Percentiles rank a stretch among this genome's conserved stretches.
Conservation (phyloP, 1,140 invertebrate species). For the Drosophila pachea region DNA sequence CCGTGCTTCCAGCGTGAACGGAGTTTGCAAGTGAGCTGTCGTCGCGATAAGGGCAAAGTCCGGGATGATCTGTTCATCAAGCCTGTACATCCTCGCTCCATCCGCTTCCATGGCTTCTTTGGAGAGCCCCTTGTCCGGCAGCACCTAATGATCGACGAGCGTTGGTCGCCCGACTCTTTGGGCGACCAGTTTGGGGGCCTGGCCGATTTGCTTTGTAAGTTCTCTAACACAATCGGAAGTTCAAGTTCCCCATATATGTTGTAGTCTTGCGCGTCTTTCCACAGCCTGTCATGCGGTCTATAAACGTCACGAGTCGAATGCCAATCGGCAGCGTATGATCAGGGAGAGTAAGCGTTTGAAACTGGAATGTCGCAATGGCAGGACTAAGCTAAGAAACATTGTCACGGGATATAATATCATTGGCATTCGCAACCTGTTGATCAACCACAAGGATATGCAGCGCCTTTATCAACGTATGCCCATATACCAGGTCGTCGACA, state of each 20-base stretch:
- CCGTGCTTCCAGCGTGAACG: conserved; percentile 13
- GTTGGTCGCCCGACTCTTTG: conserved; percentile 62
- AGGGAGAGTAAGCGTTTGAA: conserved; percentile 49
- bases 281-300: conserved; percentile 57
- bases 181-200: conserved; percentile 62
- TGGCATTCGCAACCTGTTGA: conserved; percentile 64
- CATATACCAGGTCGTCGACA: conserved; percentile 66
- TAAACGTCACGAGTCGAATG: conserved; percentile 52
- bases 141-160: conserved; percentile 64
- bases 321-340: conserved; percentile 42
- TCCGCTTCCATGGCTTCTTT: conserved; percentile 67
- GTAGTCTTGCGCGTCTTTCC: background rate
- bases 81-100: conserved; percentile 62
- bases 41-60: background rate
- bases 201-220: conserved; percentile 62
- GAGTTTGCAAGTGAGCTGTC: background rate
- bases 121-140: conserved; percentile 54
- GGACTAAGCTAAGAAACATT: conserved; percentile 62
- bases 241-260: background rate
- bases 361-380: conserved; percentile 60
- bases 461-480: conserved; percentile 74
- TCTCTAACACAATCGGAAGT: background rate
- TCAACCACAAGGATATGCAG: conserved; percentile 68
- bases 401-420: conserved; percentile 56
- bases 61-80: conserved; percentile 50